A percentile compares a stretch with the other conserved stretches of the same genome.
Evolutionary conservation across 2,797 vertebrate genomes (phyloP).

Genomic region (Mustela erminea): DNA sequence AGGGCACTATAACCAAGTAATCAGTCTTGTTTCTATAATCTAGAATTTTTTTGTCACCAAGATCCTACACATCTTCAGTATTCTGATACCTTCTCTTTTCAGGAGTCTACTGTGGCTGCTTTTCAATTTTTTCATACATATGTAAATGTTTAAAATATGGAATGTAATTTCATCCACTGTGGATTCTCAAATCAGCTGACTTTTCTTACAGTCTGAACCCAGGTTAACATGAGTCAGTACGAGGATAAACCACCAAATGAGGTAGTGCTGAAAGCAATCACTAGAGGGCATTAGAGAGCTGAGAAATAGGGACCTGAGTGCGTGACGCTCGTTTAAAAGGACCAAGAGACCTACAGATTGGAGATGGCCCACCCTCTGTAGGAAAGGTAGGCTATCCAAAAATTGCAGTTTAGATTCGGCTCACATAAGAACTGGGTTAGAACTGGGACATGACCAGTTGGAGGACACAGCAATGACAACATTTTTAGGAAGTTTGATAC

Average conservation of each 20-base stretch:
- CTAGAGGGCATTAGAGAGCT: slow-evolving; percentile 75
- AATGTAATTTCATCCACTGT: not conserved
- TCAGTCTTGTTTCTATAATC: not conserved
- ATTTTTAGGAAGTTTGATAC: not conserved
- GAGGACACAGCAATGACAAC: not conserved
- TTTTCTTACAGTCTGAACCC: not conserved
- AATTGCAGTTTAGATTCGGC: not conserved
- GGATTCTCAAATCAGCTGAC: not conserved
- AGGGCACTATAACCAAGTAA: not conserved
- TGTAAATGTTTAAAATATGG: not conserved
- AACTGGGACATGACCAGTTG: not conserved
- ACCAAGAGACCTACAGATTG: not conserved
- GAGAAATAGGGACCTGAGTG: not conserved
- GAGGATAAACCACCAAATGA: not conserved
- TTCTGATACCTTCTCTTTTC: not conserved
- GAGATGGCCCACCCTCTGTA: not conserved
- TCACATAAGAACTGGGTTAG: not conserved
- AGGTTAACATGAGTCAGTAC: not conserved
- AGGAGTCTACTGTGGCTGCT: not conserved
- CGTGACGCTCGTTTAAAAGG: not conserved
- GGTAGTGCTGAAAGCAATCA: not conserved
- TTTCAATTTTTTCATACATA: not conserved
- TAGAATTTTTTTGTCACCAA: not conserved
- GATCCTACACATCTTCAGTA: not conserved
- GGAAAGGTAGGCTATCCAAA: not conserved